Evolutionary conservation across 2,888 invertebrate species (phyloP), one percentile per base, ranked within the genome.

Genomic region (Mythimna lalbum): DNA sequence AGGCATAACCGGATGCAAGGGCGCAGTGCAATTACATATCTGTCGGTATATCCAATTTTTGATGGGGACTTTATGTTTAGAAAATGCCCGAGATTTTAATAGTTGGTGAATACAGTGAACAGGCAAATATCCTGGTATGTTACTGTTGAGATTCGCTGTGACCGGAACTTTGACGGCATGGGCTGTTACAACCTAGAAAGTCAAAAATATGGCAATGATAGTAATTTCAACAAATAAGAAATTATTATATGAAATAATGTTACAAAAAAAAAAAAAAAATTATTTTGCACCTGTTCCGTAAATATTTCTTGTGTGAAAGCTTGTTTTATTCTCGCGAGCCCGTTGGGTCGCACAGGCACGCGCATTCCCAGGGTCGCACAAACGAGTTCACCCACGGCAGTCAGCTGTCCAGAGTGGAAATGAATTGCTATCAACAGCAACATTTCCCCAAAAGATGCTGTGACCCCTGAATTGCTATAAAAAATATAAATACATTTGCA

Each of bases 111-210:
- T 99, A 90, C 99, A 99, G 92, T 99, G 99, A 21, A 99, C 98
- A 0, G 99, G 99, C 66, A 99, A 93, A 92, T 99, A 99, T 12
- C 99, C 99, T 0, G 98, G 97, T 87, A 99, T 98, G 85, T 98
- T 98, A 50, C 98, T 98, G 93, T 98, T 99, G 27, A 99, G 96
- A 87, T 97, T 98, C 0, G 97, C 97, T 0, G 99, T 99, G 0
- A 99, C 99, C 0, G 99, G 99, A 0, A 99, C 99, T 91, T 99
- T 98, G 0, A 99, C 98, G 0, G 99, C 99, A 93, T 99, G 99
- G 0, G 98, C 97, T 5, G 99, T 99, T 0, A 99, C 99, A 50
- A 99, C 98, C 97, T 97, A 88, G 12, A 47, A 70, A 47, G 23
- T 50, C 21, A 50, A 47, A 73, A 60, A 60, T 21, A 60, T 17